These are phyloP conservation scores for Sitta europaea DNA, from an alignment of 2,113 vertebrate species.

Conservation along the genomic window DNA sequence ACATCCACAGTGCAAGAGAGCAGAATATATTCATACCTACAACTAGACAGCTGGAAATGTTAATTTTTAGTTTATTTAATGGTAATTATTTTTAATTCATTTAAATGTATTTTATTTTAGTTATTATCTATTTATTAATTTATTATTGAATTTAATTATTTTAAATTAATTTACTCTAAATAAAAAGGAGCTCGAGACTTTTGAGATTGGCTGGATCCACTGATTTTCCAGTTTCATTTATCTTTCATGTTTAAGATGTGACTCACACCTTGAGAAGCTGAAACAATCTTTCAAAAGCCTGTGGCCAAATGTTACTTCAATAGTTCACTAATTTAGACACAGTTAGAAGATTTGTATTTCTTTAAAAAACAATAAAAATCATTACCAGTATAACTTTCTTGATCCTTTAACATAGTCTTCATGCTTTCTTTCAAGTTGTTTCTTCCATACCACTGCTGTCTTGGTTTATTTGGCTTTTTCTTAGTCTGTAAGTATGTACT, in stretches of 20 bases:
- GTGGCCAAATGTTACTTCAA: not conserved
- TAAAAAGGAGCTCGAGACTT: not conserved
- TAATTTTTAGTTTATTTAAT: not conserved
- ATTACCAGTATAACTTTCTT: not conserved
- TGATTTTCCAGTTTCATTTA: not conserved
- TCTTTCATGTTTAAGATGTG: not conserved
- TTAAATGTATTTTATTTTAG: not conserved
- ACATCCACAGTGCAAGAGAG: not conserved
- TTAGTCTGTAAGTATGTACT: not conserved
- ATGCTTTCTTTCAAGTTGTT: not conserved
- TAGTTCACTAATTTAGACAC: not conserved
- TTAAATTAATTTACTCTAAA: not conserved
- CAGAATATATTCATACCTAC: not conserved
- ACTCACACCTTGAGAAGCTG: not conserved
- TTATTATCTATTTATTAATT: not conserved
- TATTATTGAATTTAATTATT: not conserved
- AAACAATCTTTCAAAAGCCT: not conserved
- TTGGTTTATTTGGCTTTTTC: not conserved
- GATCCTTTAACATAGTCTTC: not conserved
- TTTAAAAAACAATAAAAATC: not conserved
- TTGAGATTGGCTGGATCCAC: not conserved
- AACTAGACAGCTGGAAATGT: not conserved
- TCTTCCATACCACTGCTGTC: not conserved
- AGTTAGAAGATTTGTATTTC: not conserved
- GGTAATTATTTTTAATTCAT: not conserved